Evolutionary conservation across 2,797 vertebrate species (phyloP).

Genomic region (Macrochelys suwanniensis): DNA sequence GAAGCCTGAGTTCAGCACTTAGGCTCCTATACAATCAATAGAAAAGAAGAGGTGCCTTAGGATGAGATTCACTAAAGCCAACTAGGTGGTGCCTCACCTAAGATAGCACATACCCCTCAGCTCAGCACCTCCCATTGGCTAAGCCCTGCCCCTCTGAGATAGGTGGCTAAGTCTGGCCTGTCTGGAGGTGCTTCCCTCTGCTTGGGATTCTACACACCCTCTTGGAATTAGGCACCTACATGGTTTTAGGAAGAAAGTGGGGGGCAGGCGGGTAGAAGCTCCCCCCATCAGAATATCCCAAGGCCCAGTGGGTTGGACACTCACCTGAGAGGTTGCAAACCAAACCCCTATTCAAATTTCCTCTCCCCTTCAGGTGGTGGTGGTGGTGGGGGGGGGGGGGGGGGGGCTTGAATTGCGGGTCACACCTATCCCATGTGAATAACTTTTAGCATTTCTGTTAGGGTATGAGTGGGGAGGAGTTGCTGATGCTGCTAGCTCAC

Average conservation of each 20-base stretch:
- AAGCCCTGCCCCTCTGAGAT: too few species aligned
- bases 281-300: not conserved
- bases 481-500: not conserved
- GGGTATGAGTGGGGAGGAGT: not conserved
- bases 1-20: too few species aligned
- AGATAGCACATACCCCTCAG: not conserved
- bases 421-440: not conserved
- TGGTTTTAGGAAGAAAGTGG: not conserved
- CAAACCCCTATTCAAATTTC: not conserved
- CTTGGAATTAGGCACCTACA: not conserved
- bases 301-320: not conserved
- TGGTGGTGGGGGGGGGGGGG: too few species aligned
- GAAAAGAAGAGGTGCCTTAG: not conserved
- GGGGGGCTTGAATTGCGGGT: not conserved
- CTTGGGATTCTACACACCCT: not conserved
- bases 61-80: not conserved
- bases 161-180: not conserved
- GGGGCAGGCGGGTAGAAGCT: not conserved
- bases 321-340: not conserved
- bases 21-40: too few species aligned
- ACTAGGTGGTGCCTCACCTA: not conserved
- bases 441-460: not conserved
- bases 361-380: not conserved
- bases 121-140: too few species aligned
- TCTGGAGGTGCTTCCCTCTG: too few species aligned